Percentiles rank a stretch among this genome's conserved stretches.
These are phyloP conservation scores for Poeciliopsis occidentalis DNA, from an alignment of 2,113 vertebrate species.

Conservation along the genomic window DNA sequence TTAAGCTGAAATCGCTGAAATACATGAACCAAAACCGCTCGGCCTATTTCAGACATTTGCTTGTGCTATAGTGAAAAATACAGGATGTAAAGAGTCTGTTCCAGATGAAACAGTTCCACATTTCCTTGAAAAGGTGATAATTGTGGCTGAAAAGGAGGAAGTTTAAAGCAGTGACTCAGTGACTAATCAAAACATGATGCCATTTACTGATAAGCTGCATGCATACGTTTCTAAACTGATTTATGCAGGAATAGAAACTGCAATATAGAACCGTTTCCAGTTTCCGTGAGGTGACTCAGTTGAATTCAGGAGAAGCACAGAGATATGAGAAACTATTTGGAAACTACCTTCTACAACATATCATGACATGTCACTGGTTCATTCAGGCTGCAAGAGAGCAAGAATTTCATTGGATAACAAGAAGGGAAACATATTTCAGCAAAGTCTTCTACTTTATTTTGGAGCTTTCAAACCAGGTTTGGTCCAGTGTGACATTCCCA, in stretches of 20 bases:
- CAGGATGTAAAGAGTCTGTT: constrained; percentile 9
- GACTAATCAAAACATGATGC: constrained; percentile 29
- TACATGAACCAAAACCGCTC: constrained; percentile 21
- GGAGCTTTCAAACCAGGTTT: no score
- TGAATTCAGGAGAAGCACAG: neutral
- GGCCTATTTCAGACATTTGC: neutral
- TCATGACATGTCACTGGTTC: neutral
- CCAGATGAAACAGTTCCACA: constrained; percentile 14
- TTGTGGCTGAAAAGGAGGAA: neutral
- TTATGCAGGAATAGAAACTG: constrained; percentile 28
- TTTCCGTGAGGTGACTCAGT: neutral
- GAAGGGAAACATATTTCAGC: no score
- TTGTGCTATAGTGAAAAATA: neutral
- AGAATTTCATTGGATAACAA: no score
- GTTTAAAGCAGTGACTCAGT: constrained; percentile 18
- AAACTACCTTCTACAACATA: neutral
- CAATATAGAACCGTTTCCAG: neutral
- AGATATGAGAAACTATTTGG: no score
- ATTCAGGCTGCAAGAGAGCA: neutral
- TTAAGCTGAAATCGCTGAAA: constrained; percentile 21
- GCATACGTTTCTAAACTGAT: constrained; percentile 24
- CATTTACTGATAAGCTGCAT: constrained; percentile 32
- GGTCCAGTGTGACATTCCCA: no score
- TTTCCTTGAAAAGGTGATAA: constrained; percentile 1
- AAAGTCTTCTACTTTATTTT: no score